A percentile compares a stretch with the other conserved stretches of the same genome.
phyloP scores from a whole-genome alignment of 2,888 invertebrate species.

The Stomorhina lunata region DNA sequence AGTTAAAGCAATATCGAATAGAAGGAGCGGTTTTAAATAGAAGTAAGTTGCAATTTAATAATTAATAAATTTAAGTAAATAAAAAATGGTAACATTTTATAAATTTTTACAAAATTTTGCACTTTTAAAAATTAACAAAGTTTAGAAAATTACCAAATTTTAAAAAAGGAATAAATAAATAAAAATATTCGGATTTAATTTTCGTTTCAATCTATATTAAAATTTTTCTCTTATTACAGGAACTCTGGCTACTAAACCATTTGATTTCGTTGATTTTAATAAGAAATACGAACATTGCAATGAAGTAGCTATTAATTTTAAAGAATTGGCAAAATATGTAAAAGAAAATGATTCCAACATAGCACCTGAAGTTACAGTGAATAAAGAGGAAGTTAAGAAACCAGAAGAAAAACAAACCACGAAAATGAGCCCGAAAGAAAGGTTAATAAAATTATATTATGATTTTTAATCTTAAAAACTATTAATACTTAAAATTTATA shows the following conservation, averaged over 20 bases:
- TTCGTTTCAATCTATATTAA: not conserved
- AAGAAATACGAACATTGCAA: constrained; percentile 55
- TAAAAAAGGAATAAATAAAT: no score
- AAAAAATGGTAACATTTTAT: no score
- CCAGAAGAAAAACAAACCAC: not conserved
- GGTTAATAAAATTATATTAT: constrained; percentile 48
- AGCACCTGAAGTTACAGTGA: not conserved
- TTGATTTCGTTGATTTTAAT: constrained; percentile 68
- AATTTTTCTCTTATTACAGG: constrained; percentile 65
- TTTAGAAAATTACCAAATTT: no score
- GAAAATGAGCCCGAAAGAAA: constrained; percentile 62
- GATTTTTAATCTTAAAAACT: not conserved
- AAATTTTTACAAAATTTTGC: no score
- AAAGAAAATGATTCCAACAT: constrained; percentile 1
- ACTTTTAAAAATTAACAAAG: no score
- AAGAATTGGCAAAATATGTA: constrained; percentile 59
- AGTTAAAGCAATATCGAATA: constrained; percentile 74
- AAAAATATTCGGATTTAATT: no score
- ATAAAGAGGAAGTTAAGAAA: not conserved
- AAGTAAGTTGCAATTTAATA: constrained; percentile 73
- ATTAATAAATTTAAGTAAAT: no score
- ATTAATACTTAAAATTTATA: not conserved
- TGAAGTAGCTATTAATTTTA: constrained; percentile 47
- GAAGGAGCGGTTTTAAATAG: constrained; percentile 74
- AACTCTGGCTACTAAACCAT: constrained; percentile 72